A percentile compares a stretch with the other conserved stretches of the same genome.
Evolutionary conservation across 2,888 invertebrate species (phyloP).

Genomic region (Amaurobius ferox): DNA sequence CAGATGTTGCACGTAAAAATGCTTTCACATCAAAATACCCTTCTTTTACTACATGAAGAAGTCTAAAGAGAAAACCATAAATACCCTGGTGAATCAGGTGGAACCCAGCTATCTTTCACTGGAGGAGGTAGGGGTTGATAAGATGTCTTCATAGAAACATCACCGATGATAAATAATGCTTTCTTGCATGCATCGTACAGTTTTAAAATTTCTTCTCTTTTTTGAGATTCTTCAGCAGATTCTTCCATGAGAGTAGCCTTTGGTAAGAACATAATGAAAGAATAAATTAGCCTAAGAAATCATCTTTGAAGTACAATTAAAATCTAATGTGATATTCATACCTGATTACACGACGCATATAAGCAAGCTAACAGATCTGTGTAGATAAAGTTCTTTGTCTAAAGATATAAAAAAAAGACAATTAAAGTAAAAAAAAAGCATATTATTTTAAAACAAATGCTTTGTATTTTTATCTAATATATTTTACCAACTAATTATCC

Average conservation of each 20-base stretch:
- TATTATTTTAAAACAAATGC: no score
- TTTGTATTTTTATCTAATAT: no score
- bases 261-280: constrained; percentile 28
- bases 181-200: constrained; percentile 99
- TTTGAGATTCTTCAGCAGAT: constrained; percentile 95
- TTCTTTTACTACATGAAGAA: no score
- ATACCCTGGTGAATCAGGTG: constrained; percentile 77
- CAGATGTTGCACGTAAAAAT: no score
- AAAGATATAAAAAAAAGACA: constrained; percentile 52
- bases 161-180: constrained; percentile 96
- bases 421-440: no score
- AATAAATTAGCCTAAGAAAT: not conserved
- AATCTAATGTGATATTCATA: no score
- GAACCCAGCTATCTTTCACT: constrained; percentile 93
- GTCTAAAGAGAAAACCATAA: no score
- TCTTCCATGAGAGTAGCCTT: constrained; percentile 99
- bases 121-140: constrained; percentile 97
- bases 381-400: constrained; percentile 96
- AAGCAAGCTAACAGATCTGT: constrained; percentile 97
- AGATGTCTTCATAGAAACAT: constrained; percentile 97
- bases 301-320: not conserved
- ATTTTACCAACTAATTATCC: no score
- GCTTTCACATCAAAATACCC: no score
- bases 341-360: constrained; percentile 98
- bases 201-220: constrained; percentile 97